A percentile compares a stretch with the other conserved stretches of the same genome.
These are phyloP conservation scores for Psylliodes chrysocephalus DNA, from an alignment of 2,888 invertebrate species.

Conservation along the genomic window DNA sequence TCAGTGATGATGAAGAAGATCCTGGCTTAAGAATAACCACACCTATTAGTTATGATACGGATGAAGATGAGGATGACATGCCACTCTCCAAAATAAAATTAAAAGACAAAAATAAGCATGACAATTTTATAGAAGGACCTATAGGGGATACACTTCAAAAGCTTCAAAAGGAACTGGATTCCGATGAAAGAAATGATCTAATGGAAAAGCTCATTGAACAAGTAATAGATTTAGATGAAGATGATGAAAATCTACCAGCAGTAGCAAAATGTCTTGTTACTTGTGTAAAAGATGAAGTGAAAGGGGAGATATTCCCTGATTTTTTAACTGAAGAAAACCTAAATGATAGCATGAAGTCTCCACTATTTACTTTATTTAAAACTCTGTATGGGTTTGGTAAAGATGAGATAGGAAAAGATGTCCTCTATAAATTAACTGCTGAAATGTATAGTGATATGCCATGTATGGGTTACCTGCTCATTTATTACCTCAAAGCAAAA, in stretches of 20 bases:
- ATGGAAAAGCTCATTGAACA: slow-evolving; percentile 64
- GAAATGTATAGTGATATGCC: slow-evolving; percentile 81
- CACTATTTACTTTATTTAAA: slow-evolving; percentile 87
- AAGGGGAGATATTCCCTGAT: slow-evolving; percentile 65
- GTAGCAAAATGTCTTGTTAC: slow-evolving; percentile 71
- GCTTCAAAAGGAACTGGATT: slow-evolving; percentile 69
- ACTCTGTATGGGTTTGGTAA: slow-evolving; percentile 77
- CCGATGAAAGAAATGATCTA: slow-evolving; percentile 71
- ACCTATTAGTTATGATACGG: slow-evolving; percentile 71
- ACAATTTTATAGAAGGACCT: slow-evolving; percentile 67
- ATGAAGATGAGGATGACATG: slow-evolving; percentile 78
- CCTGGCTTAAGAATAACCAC: slow-evolving; percentile 60
- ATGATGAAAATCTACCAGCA: slow-evolving; percentile 70
- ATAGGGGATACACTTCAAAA: slow-evolving; percentile 68
- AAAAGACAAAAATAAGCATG: slow-evolving; percentile 66
- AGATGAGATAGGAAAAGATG: slow-evolving; percentile 81
- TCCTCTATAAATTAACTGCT: slow-evolving; percentile 78
- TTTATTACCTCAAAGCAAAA: slow-evolving; percentile 91
- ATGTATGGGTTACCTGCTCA: slow-evolving; percentile 82
- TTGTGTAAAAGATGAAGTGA: slow-evolving; percentile 67
- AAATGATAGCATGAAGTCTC: slow-evolving; percentile 80
- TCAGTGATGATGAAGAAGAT: slow-evolving; percentile 89
- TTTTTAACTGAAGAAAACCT: slow-evolving; percentile 72
- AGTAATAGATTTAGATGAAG: slow-evolving; percentile 69
- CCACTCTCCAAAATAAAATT: slow-evolving; percentile 79